Base-by-base conservation (phyloP, 2,113 vertebrate species). In the Pseudonaja textilis region DNA sequence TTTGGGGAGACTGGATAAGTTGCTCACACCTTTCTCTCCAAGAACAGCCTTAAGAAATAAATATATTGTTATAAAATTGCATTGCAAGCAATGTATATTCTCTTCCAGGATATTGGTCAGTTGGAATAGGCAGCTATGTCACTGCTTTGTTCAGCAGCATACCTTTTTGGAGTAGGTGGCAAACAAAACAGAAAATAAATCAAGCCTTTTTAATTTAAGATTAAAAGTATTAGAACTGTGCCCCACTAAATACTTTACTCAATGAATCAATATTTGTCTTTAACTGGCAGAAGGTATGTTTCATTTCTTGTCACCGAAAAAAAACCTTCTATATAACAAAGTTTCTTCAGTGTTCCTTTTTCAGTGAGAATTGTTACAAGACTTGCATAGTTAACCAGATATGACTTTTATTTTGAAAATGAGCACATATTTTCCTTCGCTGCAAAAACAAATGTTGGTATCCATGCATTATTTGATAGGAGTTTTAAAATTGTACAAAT, bases 301-400 rank as follows among this genome's bases (percentile, higher is more conserved):
- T 81, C 74, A 81, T 39, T 88, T 45, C 10, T 54, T 81, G 85
- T 39, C 87, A 25, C 56, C 25, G 5, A 42, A 8, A 87, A 87
- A 85, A 61, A 4, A 23, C 45, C 85, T 42, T n/a, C 39, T 47
- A 45, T 85, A n/a, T 39, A 45, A n/a, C 5, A 81, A 22, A 26
- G 11, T 34, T 34, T 39, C 26, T 39, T 52, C 57, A 39, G 61
- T 42, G 8, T 90, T 47, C 29, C 29, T 61, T 92, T 81, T 81
- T 81, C 64, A 57, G 1, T 91, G 88, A 88, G 90, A 92, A 3
- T 20, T 86, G 54, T 89, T 89, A 39, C 34, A 94, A 92, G 7
- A 52, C 89, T 34, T 22, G 39, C 57, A 94, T 93, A 85, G 8
- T 89, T 0, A 93, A 88, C 5, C 16, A 26, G n/a, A 89, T 54